These are phyloP conservation scores for Diglossa cyanea DNA, from an alignment of 2,797 vertebrate genomes.

Conservation along the genomic window DNA sequence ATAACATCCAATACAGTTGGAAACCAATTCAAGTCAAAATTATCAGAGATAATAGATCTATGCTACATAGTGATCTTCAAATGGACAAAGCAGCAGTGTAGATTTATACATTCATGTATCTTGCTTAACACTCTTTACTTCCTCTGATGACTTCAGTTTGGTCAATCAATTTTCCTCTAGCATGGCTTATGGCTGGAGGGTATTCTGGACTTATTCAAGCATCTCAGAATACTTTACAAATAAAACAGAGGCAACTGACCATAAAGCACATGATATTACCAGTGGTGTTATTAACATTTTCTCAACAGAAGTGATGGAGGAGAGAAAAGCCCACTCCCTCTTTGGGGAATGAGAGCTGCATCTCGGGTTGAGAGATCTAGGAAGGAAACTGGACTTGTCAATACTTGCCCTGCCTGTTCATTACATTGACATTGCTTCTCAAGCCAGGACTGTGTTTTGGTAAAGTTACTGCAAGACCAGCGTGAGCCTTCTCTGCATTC, in stretches of 20 bases:
- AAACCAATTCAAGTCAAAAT: not conserved
- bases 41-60: not conserved
- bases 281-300: not conserved
- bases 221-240: not conserved
- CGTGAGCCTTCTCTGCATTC: not conserved
- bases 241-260: slow-evolving; percentile 1
- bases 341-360: not conserved
- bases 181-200: not conserved
- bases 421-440: not conserved
- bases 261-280: not conserved
- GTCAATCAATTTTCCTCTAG: slow-evolving; percentile 25
- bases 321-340: not conserved
- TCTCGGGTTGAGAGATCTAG: accelerated
- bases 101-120: not conserved
- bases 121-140: slow-evolving; percentile 36
- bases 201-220: slow-evolving; percentile 6
- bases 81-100: not conserved
- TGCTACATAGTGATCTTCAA: not conserved
- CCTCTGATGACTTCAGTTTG: slow-evolving; percentile 24
- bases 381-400: not conserved
- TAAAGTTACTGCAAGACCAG: not conserved
- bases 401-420: not conserved
- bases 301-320: not conserved
- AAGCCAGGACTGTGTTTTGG: not conserved
- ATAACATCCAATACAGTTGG: not conserved